Conservation (phyloP, 2,113 vertebrate species). For the Pachyramphus minor region DNA sequence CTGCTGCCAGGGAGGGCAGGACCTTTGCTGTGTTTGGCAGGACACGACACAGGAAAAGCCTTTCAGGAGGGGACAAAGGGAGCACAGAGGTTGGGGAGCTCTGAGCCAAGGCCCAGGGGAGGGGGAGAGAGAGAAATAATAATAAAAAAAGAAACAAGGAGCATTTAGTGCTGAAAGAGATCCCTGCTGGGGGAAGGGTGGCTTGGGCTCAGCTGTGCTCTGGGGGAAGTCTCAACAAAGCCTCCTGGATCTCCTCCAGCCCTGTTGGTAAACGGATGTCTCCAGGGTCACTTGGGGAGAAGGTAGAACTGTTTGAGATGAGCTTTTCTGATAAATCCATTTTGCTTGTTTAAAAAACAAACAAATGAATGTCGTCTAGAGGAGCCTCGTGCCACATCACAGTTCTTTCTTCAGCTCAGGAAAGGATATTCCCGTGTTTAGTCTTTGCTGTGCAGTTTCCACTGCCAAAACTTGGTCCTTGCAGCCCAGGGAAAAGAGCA, state of each 20-base stretch:
- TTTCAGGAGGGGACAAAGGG: constrained; percentile 26
- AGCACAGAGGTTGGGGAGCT: constrained; percentile 20
- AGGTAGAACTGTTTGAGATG: neutral
- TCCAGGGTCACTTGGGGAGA: neutral
- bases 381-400: neutral
- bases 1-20: neutral
- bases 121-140: neutral
- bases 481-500: neutral
- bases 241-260: neutral
- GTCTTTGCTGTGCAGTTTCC: neutral
- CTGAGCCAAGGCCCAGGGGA: neutral
- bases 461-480: neutral
- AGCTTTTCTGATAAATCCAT: neutral
- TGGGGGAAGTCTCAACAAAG: constrained; percentile 16
- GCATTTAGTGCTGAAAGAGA: neutral
- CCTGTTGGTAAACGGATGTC: neutral
- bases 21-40: neutral
- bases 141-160: neutral
- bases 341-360: neutral
- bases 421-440: neutral
- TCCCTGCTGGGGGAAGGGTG: neutral
- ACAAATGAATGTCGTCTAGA: neutral
- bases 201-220: neutral
- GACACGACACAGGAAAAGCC: neutral
- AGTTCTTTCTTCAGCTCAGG: neutral